phyloP scores from a whole-genome alignment of 1,140 invertebrate species.

The Bemisia tabaci region DNA sequence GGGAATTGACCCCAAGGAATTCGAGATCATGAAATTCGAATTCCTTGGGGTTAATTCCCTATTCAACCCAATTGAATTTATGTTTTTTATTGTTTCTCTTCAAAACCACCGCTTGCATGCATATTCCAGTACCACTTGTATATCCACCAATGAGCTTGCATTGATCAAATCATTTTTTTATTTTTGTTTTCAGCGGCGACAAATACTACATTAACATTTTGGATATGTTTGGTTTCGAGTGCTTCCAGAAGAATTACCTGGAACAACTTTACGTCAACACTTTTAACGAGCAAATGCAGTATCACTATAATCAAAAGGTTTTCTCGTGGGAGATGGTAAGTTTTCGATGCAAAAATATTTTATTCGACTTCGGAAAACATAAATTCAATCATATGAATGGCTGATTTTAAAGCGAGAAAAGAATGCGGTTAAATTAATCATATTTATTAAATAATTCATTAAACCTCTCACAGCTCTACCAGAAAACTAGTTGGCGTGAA shows the following conservation, averaged over 20 bases:
- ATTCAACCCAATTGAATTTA: neutral
- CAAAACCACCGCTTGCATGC: neutral
- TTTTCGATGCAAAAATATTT: too few species aligned
- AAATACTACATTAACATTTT: conserved; percentile 62
- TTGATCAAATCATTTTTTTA: neutral
- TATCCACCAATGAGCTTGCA: neutral
- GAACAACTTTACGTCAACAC: conserved; percentile 81
- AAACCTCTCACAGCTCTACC: too few species aligned
- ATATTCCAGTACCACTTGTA: neutral
- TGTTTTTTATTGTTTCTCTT: neutral
- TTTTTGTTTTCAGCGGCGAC: conserved; percentile 50
- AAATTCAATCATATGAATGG: too few species aligned
- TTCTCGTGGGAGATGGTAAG: conserved; percentile 74
- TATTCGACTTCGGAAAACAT: too few species aligned
- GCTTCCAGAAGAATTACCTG: conserved; percentile 67
- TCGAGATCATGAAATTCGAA: too few species aligned
- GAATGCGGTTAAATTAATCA: too few species aligned
- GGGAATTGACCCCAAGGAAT: too few species aligned
- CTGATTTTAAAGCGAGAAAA: too few species aligned
- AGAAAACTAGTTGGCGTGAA: too few species aligned
- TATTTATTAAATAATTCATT: too few species aligned
- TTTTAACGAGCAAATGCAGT: conserved; percentile 78
- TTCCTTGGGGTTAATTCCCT: too few species aligned
- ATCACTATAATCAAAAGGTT: conserved; percentile 72
- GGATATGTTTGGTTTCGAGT: conserved; percentile 85